phyloP scores from a whole-genome alignment of 2,113 vertebrate species.

The Phrynosoma blainvillii region DNA sequence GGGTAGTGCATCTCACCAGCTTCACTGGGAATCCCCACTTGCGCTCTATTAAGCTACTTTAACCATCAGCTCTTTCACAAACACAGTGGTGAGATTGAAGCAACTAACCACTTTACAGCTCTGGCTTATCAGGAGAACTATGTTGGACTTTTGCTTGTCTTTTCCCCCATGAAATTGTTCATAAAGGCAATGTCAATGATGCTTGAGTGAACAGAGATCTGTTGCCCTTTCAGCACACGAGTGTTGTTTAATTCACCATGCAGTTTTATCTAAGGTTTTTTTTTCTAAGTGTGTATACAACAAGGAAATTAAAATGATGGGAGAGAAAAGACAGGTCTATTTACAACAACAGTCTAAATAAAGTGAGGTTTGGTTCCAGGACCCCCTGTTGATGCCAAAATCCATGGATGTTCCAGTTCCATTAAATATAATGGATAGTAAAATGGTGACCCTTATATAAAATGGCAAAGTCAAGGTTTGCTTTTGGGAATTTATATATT shows the following conservation, averaged over 20 bases:
- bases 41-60: not conserved
- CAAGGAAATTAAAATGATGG: too few relatives aligned
- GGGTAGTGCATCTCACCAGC: not conserved
- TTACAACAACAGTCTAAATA: too few relatives aligned
- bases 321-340: too few relatives aligned
- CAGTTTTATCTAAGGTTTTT: slow-evolving; percentile 9
- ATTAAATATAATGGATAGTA: too few relatives aligned
- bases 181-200: slow-evolving; percentile 53
- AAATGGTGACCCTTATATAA: too few relatives aligned
- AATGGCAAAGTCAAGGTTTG: too few relatives aligned
- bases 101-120: slow-evolving; percentile 37
- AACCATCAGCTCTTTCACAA: slow-evolving; percentile 24
- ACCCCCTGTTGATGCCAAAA: too few relatives aligned
- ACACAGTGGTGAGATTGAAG: slow-evolving; percentile 4
- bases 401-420: too few relatives aligned
- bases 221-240: slow-evolving; percentile 36
- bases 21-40: not conserved
- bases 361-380: too few relatives aligned
- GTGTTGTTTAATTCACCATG: slow-evolving; percentile 53
- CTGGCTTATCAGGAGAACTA: slow-evolving; percentile 11
- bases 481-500: too few relatives aligned
- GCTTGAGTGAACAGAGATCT: slow-evolving; percentile 47
- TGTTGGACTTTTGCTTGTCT: slow-evolving; percentile 33
- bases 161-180: slow-evolving; percentile 58
- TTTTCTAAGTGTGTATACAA: not conserved